These are phyloP conservation scores for Scaeva pyrastri DNA, from an alignment of 2,888 invertebrate species.

Conservation along the genomic window DNA sequence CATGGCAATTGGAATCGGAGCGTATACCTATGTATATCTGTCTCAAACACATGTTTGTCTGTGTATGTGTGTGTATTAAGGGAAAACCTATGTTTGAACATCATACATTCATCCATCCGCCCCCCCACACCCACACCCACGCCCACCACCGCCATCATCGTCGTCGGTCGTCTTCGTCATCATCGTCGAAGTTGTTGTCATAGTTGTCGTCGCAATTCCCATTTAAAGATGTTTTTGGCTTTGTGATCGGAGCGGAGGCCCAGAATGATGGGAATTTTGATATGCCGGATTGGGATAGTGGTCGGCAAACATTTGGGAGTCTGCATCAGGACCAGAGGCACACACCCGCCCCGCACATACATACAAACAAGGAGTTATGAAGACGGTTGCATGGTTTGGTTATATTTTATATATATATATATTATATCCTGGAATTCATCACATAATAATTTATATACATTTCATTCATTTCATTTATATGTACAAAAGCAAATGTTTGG, in stretches of 20 bases:
- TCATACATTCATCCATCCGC: neutral
- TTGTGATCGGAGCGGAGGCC: constrained; percentile 21
- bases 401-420: no score
- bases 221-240: constrained; percentile 21
- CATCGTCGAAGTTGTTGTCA: neutral
- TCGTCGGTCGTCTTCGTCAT: neutral
- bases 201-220: neutral
- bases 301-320: constrained; percentile 5
- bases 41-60: no score
- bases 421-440: constrained; percentile 28
- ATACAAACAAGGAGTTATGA: neutral
- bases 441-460: neutral
- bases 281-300: constrained; percentile 6
- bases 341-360: no score
- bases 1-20: constrained; percentile 22
- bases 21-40: neutral
- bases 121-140: neutral
- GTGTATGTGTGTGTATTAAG: no score
- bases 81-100: no score
- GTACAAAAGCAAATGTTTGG: constrained; percentile 21
- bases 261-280: constrained; percentile 28
- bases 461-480: neutral
- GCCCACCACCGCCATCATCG: neutral
- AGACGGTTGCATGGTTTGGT: no score
- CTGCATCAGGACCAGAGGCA: neutral